Evolutionary conservation across 2,888 invertebrate genomes (phyloP).

Genomic region (Phengaris alcon): DNA sequence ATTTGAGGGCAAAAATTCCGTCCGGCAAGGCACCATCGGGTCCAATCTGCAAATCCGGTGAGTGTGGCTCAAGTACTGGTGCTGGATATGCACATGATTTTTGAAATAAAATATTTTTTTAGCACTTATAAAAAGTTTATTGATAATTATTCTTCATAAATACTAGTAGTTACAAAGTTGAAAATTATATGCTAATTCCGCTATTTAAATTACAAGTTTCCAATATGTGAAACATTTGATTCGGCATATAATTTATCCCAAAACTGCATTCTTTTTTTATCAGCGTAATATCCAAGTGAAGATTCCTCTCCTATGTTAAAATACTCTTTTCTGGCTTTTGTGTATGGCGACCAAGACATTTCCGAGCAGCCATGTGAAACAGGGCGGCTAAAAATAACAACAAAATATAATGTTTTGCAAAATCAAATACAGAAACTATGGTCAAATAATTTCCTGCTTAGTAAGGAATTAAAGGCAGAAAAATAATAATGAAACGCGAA

Average conservation of each 20-base stretch:
- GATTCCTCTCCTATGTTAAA: conserved; percentile 53
- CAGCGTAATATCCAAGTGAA: conserved; percentile 48
- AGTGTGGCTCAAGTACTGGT: no score
- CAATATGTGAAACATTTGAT: conserved; percentile 48
- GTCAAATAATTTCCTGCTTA: no score
- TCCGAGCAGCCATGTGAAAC: conserved; percentile 50
- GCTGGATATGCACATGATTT: no score
- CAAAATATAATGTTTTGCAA: background rate
- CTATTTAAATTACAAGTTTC: conserved; percentile 1
- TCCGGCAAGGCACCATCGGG: no score
- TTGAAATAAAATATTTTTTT: no score
- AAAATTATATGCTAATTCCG: background rate
- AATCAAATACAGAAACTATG: no score
- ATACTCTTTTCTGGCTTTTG: conserved; percentile 49
- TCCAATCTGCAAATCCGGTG: no score
- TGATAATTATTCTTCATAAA: no score
- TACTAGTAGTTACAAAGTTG: background rate
- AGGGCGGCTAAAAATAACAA: conserved; percentile 54
- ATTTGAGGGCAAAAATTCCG: no score
- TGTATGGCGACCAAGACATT: conserved; percentile 59
- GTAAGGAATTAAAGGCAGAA: no score
- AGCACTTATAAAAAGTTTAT: no score
- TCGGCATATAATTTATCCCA: conserved; percentile 67
- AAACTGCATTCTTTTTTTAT: conserved; percentile 56
- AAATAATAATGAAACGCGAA: no score